Conservation (phyloP, 2,888 invertebrate genomes). For the Orthonychiurus folsomi region DNA sequence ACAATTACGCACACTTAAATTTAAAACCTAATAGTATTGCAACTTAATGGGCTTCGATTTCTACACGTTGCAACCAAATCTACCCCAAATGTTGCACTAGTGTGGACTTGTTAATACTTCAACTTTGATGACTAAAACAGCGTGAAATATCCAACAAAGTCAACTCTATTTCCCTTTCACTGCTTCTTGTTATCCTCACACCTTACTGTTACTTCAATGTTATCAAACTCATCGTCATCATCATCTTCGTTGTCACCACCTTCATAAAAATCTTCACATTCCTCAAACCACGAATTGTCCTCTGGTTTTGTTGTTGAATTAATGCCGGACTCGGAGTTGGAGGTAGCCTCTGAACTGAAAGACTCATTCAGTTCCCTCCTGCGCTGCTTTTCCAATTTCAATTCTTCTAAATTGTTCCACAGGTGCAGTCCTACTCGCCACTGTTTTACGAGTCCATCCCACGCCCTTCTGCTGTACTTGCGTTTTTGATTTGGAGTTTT, state of each 20-base stretch:
- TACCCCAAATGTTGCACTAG: too few relatives aligned
- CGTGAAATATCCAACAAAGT: too few relatives aligned
- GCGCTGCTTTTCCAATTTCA: too few relatives aligned
- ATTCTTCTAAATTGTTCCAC: slow-evolving; percentile 52
- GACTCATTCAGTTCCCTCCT: slow-evolving; percentile 4
- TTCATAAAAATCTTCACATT: background rate
- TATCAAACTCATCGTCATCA: background rate
- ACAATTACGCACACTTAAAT: too few relatives aligned
- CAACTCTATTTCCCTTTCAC: too few relatives aligned
- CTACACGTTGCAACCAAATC: too few relatives aligned
- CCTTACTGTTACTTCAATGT: background rate
- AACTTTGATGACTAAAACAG: too few relatives aligned
- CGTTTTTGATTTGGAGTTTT: slow-evolving; percentile 77
- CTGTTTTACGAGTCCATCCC: slow-evolving; percentile 77
- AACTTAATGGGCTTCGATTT: too few relatives aligned
- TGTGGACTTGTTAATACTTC: too few relatives aligned
- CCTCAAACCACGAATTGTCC: slow-evolving; percentile 1
- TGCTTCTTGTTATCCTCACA: background rate
- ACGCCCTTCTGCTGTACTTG: slow-evolving; percentile 84
- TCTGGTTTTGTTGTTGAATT: background rate
- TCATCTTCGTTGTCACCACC: background rate
- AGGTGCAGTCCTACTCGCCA: slow-evolving; percentile 79
- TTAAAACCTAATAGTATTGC: too few relatives aligned
- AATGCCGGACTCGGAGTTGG: background rate
- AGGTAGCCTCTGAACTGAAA: slow-evolving; percentile 6